Evolutionary conservation across 2,888 invertebrate species (phyloP).

Genomic region (Eupithecia abbreviata): DNA sequence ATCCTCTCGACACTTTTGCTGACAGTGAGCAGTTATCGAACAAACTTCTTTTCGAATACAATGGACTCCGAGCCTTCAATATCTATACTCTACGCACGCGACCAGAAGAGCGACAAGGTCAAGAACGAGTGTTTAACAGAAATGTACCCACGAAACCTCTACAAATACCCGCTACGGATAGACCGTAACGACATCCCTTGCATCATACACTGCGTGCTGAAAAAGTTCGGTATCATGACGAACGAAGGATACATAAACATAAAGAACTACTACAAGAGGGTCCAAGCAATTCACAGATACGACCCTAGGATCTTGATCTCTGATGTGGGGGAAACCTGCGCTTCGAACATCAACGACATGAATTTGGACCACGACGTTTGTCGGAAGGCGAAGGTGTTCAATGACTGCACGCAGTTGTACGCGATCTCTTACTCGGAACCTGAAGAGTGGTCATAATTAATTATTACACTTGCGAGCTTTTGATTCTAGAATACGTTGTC

Average conservation of each 20-base stretch:
- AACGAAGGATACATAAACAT: constrained; percentile 75
- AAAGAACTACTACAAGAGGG: constrained; percentile 73
- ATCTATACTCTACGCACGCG: constrained; percentile 73
- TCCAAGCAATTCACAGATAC: constrained; percentile 75
- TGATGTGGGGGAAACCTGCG: constrained; percentile 78
- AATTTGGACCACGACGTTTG: constrained; percentile 77
- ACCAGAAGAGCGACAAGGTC: constrained; percentile 70
- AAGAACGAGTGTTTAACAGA: constrained; percentile 72
- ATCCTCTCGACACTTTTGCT: constrained; percentile 57
- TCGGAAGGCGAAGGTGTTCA: constrained; percentile 78
- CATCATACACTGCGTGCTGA: constrained; percentile 77
- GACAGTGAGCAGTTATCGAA: constrained; percentile 59
- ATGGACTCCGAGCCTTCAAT: constrained; percentile 72
- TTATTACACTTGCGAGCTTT: background rate
- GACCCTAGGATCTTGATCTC: constrained; percentile 78
- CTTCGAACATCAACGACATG: constrained; percentile 76
- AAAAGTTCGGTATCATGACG: constrained; percentile 78
- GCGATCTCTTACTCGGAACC: constrained; percentile 69
- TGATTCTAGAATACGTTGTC: background rate
- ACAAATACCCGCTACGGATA: constrained; percentile 72
- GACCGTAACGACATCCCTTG: constrained; percentile 77
- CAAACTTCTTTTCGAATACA: constrained; percentile 66
- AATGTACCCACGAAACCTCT: constrained; percentile 76
- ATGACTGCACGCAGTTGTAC: constrained; percentile 77
- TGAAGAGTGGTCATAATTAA: constrained; percentile 48